A percentile compares a stretch with the other conserved stretches of the same genome.
These are phyloP conservation scores for Tetragonula clypearis DNA, from an alignment of 1,140 invertebrate species.

Conservation along the genomic window DNA sequence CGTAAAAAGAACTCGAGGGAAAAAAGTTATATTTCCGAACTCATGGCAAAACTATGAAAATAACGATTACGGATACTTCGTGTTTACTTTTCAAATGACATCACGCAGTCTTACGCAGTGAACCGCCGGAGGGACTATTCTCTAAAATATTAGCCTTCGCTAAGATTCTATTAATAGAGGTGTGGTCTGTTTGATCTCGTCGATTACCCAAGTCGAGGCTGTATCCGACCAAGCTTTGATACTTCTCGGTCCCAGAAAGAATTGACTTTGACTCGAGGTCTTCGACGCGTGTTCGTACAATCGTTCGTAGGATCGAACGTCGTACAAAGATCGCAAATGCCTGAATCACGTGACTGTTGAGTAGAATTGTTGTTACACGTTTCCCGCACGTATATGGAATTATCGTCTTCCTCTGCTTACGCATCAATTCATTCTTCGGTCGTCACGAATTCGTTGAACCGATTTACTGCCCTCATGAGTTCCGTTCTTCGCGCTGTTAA, in stretches of 20 bases:
- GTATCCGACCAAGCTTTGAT: slow-evolving; percentile 4
- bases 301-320: neutral
- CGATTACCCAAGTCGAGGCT: slow-evolving; percentile 4
- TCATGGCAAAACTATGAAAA: neutral
- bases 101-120: neutral
- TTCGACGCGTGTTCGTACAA: slow-evolving; percentile 5
- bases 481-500: slow-evolving; percentile 65
- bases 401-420: neutral
- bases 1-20: neutral
- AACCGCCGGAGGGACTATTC: neutral
- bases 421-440: slow-evolving; percentile 33
- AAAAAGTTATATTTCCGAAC: neutral
- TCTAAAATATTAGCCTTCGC: slow-evolving; percentile 35
- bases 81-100: neutral
- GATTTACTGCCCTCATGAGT: slow-evolving; percentile 61
- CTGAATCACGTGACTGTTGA: neutral
- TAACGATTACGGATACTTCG: slow-evolving; percentile 2
- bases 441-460: slow-evolving; percentile 53
- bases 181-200: slow-evolving; percentile 60
- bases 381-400: neutral
- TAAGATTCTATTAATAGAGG: slow-evolving; percentile 47
- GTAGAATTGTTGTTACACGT: neutral
- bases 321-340: neutral
- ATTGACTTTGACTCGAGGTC: neutral
- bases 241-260: neutral